Evolutionary conservation across 37 sponge, comb jelly and placozoan species (phyloP).

Genomic region (Aplysina aerophoba): DNA sequence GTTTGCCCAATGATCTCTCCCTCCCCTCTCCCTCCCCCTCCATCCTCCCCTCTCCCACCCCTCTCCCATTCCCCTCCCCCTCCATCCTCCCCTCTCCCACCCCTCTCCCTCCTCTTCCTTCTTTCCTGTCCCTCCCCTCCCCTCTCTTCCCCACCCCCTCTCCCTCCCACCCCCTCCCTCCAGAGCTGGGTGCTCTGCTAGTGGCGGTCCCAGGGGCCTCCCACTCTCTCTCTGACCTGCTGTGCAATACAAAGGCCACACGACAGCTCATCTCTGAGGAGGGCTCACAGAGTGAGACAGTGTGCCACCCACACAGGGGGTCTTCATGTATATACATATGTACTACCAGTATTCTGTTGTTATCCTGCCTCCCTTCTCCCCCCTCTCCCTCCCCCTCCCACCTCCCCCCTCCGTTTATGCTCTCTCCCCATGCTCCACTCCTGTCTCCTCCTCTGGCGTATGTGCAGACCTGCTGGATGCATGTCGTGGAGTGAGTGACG

Average conservation of each 20-base stretch:
- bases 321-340: neutral
- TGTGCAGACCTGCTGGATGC: slow-evolving; percentile 44
- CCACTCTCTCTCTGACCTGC: neutral
- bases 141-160: neutral
- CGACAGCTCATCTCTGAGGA: slow-evolving; percentile 9
- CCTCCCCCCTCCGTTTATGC: neutral
- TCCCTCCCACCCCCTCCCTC: neutral
- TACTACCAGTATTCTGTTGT: neutral
- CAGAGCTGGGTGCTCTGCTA: slow-evolving; percentile 1
- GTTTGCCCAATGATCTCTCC: too few species aligned
- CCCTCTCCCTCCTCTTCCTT: neutral
- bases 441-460: neutral
- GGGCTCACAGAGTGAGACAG: slow-evolving; percentile 5
- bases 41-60: neutral
- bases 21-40: neutral
- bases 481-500: slow-evolving; percentile 41
- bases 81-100: neutral
- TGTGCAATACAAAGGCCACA: slow-evolving; percentile 4
- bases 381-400: slow-evolving; percentile 14
- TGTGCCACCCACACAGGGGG: neutral
- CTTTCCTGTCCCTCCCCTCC: too few species aligned
- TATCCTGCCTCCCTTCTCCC: neutral
- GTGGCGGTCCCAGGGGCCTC: neutral
- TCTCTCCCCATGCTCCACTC: neutral
- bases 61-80: neutral